Evolutionary conservation across 2,888 invertebrate species (phyloP), one percentile per base, ranked within the genome.

Genomic region (Epirrhoe tristata): DNA sequence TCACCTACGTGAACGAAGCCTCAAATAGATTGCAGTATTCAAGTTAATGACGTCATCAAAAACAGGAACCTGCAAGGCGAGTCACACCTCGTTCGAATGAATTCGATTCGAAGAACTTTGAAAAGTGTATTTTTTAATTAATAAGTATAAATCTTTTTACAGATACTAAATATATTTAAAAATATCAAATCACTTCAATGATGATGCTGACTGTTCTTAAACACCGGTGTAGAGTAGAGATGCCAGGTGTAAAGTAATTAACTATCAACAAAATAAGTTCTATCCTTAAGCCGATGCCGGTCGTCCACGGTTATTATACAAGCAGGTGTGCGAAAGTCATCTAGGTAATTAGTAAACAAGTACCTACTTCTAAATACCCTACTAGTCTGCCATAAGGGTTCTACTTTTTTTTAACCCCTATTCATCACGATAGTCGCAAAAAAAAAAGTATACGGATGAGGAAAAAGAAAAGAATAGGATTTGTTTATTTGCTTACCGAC

Each of bases 131-230:
- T 24, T n/a, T n/a, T n/a, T n/a, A n/a, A n/a, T n/a, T n/a, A n/a
- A n/a, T n/a, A n/a, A n/a, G n/a, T n/a, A n/a, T n/a, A n/a, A n/a
- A n/a, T n/a, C 24, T 24, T 24, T 3, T 24, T 24, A 24, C 24
- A 24, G 24, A 3, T 24, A 24, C 24, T 2, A 24, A 24, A 24
- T 24, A 24, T 24, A 24, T 24, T 24, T 24, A 24, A 24, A n/a
- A 24, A 24, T 24, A 24, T 24, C 24, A 24, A 24, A 24, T 24
- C 24, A 24, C 24, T 24, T 24, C 3, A 3, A 24, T 24, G 24
- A 24, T 48, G 32, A 58, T 48, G 31, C 48, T 34, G 14, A 32
- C 48, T 48, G 32, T 43, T 56, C 12, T 43, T 12, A 43, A 43
- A 43, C 10, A 43, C 24, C 24, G 12, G 4, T 43, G 39, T 43